phyloP scores from a whole-genome alignment of 64 coral and sea anemone genomes.

The Hydrozoanthus tunicans region DNA sequence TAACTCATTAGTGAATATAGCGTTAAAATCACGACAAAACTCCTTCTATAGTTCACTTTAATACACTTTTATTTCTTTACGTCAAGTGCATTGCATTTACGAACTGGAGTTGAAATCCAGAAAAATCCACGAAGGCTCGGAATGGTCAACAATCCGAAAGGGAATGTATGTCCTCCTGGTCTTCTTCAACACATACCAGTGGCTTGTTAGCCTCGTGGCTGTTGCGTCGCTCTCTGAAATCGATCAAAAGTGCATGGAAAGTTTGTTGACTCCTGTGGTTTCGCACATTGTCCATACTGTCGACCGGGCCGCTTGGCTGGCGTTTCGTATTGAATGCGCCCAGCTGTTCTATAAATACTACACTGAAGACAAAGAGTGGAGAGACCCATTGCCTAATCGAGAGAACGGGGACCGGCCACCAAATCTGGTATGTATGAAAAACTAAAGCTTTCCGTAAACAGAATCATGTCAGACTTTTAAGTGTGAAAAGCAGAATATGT shows the following conservation, averaged over 20 bases:
- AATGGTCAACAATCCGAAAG: constrained; percentile 56
- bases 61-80: neutral
- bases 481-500: too few relatives aligned
- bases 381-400: neutral
- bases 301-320: constrained; percentile 39
- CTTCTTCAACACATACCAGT: constrained; percentile 59
- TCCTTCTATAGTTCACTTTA: neutral
- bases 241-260: constrained; percentile 47
- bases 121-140: constrained; percentile 48
- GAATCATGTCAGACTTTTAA: neutral
- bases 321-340: constrained; percentile 60
- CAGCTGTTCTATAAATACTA: constrained; percentile 66
- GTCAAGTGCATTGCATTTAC: constrained; percentile 59
- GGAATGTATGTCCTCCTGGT: constrained; percentile 45
- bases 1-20: too few relatives aligned
- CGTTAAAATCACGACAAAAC: too few relatives aligned
- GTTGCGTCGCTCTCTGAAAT: constrained; percentile 41
- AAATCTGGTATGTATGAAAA: neutral
- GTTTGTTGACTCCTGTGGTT: neutral
- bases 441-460: neutral
- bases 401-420: neutral
- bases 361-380: constrained; percentile 11
- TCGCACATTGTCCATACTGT: constrained; percentile 59
- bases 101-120: constrained; percentile 47
- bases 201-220: constrained; percentile 45